Base-by-base conservation (phyloP, 2,888 invertebrate species). In the Diaphora mendica region DNA sequence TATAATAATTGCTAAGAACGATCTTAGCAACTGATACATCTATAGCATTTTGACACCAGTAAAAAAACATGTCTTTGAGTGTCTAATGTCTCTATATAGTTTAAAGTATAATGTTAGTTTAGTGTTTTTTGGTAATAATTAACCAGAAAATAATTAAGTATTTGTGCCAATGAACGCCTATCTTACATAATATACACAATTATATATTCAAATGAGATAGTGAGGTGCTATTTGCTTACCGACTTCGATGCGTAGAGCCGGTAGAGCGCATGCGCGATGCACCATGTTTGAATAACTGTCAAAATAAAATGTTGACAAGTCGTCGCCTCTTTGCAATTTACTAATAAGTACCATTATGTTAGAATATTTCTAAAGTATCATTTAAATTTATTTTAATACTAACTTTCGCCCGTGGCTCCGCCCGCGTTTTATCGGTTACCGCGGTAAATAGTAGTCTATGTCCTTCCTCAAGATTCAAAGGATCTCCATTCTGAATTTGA, bases 261-360 rank as follows among this genome's bases (percentile, higher is more conserved):
- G 15, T 26, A 70, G 4, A 62, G 59, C 30, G 79, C 73, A 79
- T 76, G 81, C 72, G 79, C 72, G 68, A 67, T 65, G 82, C 71
- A 82, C 83, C 86, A 83, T 92, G 86, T 93, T 93, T 91, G 85
- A 75, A 78, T 93, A 93, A 92, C 93, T 93, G 94, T 93, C 90
- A 88, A 84, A 76, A 82, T 74, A 76, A 30, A 82, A 64, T 86
- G n/a, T 86, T 90, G 90, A 89, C 88, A 89, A 44, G 75, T 86
- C 82, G 83, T 85, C 85, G 82, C 73, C 72, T 75, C 70, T 76
- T 76, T 82, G 79, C 76, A 70, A 62, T 70, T 39, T 69, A 51
- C 44, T 66, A 59, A 44, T 30, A 74, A 74, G 78, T 77, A 73
- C 68, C 64, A 78, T 72, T 75, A 75, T 44, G 20, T 15, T 15